Evolutionary conservation across 2,797 vertebrate genomes (phyloP), one percentile per base, ranked within the genome.

Genomic region (Typhlichthys eigenmanni): DNA sequence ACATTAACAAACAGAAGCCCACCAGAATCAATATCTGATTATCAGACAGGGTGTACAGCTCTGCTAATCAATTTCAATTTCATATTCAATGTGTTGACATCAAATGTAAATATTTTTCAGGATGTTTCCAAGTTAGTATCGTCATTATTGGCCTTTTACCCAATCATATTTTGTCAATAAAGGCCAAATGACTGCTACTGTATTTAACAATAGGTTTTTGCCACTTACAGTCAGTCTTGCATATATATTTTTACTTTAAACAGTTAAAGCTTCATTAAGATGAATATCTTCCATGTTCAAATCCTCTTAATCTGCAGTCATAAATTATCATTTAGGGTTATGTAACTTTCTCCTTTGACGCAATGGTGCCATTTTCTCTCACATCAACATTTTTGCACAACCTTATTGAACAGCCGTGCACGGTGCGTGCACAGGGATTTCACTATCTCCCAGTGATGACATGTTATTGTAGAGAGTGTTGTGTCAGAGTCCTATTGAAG

Each of bases 1-100:
- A 54, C 45, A 55, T 1, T 32, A 63, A 67, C 68, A 72, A 60
- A 72, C 69, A 72, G 75, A 80, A 60, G 49, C 38, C 43, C 64
- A 13, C 46, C 13, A 24, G 17, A 66, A 88, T 90, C 89, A 71
- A 85, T 89, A 79, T 63, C 60, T 84, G 85, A 86, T 87, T 87
- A 82, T 82, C 38, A 34, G 65, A 49, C 52, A 62, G 49, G 56
- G 64, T 60, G 64, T 54, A 69, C 65, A 45, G 55, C 14, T 0
- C 71, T 61, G 43, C 61, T 50, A 71, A 86, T 90, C 85, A 82
- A 83, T 88, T 87, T 75, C 68, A 75, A 78, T 74, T 75, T 74
- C 62, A 63, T 61, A 68, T 60, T 72, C 69, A 47, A 70, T 66
- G 38, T 67, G 69, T 64, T 58, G 62, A 47, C 58, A 49, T 64